Evolutionary conservation across 2,888 invertebrate species (phyloP).

Genomic region (Dolichomitus sp.): DNA sequence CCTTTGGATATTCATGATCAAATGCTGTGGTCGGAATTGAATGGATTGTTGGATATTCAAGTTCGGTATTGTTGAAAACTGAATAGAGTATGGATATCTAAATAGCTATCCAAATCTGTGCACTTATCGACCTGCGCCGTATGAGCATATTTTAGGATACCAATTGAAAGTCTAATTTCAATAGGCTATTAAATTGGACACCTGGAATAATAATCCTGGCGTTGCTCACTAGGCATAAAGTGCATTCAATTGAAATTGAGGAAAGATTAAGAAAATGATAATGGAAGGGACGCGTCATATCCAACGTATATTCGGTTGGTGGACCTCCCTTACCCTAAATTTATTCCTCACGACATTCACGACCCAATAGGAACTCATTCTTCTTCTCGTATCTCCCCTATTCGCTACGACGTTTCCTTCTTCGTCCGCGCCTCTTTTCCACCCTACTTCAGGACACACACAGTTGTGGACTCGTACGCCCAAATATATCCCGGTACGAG

Average conservation of each 20-base stretch:
- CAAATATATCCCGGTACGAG: constrained; percentile 6
- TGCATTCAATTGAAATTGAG: neutral
- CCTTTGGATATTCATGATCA: neutral
- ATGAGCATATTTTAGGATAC: neutral
- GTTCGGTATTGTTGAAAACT: neutral
- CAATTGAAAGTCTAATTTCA: neutral
- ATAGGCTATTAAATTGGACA: neutral
- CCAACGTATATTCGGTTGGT: neutral
- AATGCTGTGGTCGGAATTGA: neutral
- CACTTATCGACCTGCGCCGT: neutral
- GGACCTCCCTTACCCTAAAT: constrained; percentile 1
- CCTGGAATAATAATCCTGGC: neutral
- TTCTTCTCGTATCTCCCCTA: constrained; percentile 26
- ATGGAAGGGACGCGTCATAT: neutral
- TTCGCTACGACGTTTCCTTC: constrained; percentile 16
- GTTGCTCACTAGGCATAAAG: neutral
- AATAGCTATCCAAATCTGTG: neutral
- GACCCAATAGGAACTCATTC: constrained; percentile 16
- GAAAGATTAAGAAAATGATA: neutral
- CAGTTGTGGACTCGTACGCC: neutral
- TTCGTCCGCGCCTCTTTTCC: constrained; percentile 15
- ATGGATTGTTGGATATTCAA: neutral
- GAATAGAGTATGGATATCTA: neutral
- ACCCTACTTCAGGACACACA: neutral
- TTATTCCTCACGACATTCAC: constrained; percentile 9